phyloP scores from a whole-genome alignment of 2,113 vertebrate genomes.

The Albula glossodonta region DNA sequence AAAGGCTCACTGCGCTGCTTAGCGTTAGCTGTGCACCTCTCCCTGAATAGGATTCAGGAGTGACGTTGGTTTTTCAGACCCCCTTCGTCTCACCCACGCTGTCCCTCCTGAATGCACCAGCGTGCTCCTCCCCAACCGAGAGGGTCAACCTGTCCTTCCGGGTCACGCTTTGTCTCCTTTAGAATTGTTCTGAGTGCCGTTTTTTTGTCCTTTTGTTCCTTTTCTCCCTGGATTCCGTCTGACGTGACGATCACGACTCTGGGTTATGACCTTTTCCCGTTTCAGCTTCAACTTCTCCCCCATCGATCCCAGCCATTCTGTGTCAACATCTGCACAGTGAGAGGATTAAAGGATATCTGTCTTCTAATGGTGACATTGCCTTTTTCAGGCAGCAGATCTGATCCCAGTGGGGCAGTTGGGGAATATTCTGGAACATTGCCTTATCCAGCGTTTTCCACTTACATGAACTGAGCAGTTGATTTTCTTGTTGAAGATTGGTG shows the following conservation, averaged over 20 bases:
- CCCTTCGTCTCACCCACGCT: conserved; percentile 43
- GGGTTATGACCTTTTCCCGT: conserved; percentile 64
- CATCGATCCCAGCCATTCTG: no score
- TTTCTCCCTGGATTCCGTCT: conserved; percentile 45
- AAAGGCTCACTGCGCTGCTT: conserved; percentile 48
- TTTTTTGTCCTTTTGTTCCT: conserved; percentile 18
- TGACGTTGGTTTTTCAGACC: conserved; percentile 45
- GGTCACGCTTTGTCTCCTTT: conserved; percentile 57
- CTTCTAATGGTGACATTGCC: no score
- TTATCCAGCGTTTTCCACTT: no score
- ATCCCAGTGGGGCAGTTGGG: no score
- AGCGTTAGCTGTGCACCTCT: not conserved
- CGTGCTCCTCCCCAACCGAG: conserved; percentile 47
- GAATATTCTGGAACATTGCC: no score
- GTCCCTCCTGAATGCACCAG: conserved; percentile 26
- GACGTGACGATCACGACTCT: conserved; percentile 56
- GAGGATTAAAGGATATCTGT: no score
- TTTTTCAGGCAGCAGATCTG: no score
- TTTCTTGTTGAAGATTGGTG: conserved; percentile 46
- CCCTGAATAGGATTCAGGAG: conserved; percentile 41
- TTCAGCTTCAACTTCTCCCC: conserved; percentile 50
- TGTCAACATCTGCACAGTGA: no score
- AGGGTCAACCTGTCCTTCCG: conserved; percentile 56
- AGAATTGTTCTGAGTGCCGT: conserved; percentile 58
- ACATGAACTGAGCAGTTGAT: not conserved